Percentiles rank a stretch among this genome's conserved stretches.
Evolutionary conservation across 2,113 vertebrate species (phyloP).

Genomic region (Macquaria australasica): DNA sequence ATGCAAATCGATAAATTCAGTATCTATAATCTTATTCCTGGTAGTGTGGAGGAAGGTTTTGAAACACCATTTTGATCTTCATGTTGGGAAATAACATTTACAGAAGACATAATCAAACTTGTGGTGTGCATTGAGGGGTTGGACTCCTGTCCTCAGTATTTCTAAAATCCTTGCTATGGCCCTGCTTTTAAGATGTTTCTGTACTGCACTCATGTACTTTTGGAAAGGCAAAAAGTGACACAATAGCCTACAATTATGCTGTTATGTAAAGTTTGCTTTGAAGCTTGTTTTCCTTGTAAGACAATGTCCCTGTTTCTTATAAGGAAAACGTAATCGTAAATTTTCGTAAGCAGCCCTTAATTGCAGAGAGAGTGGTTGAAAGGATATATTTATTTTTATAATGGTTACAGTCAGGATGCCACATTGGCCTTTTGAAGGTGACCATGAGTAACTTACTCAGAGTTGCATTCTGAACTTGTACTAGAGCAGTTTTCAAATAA

Average conservation of each 20-base stretch:
- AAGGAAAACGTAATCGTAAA: conserved; percentile 21
- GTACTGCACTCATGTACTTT: not conserved
- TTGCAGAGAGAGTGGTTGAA: conserved; percentile 18
- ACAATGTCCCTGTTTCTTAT: conserved; percentile 33
- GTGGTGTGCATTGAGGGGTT: not conserved
- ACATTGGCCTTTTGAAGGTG: conserved; percentile 5
- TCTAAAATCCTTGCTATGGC: not conserved
- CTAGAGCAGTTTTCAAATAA: not conserved
- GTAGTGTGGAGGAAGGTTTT: not conserved
- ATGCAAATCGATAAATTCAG: not conserved
- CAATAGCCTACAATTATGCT: conserved; percentile 38
- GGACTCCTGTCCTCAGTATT: not conserved
- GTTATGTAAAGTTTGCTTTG: conserved; percentile 48
- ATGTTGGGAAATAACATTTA: not conserved
- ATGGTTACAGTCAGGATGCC: conserved; percentile 27
- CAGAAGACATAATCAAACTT: not conserved
- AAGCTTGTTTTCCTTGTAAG: conserved; percentile 36
- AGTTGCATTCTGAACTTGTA: not conserved
- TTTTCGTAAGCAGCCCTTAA: conserved; percentile 28
- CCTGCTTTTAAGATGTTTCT: conserved; percentile 24
- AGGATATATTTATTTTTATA: conserved; percentile 43
- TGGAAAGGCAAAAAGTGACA: conserved; percentile 26
- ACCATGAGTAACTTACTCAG: not conserved
- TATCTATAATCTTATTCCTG: not conserved
- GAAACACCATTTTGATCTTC: not conserved